Conservation (phyloP, 2,113 vertebrate genomes). For the Corythaeola cristata region DNA sequence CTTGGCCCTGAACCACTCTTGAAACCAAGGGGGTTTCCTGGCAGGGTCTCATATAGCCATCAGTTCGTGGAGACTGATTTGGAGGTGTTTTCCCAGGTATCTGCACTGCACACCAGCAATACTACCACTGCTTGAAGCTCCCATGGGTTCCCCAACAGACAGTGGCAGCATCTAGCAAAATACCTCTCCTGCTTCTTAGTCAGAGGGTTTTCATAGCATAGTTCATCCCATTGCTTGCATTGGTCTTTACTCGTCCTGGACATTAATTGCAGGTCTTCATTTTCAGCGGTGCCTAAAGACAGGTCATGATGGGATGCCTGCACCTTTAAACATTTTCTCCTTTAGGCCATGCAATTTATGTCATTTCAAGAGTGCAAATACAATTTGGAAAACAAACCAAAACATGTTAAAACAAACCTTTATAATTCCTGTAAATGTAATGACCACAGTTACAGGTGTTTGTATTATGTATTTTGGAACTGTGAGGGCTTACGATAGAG, state of each 20-base stretch:
- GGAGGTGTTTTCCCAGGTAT: background rate
- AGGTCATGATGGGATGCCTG: background rate
- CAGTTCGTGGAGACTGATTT: background rate
- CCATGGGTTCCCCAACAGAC: accelerated
- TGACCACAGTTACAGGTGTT: background rate
- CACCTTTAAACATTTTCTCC: background rate
- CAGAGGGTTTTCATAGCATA: background rate
- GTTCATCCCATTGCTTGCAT: background rate
- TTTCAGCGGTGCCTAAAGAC: background rate
- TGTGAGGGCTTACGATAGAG: background rate
- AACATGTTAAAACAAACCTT: background rate
- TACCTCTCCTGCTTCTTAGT: background rate
- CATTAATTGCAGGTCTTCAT: background rate
- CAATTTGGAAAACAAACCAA: background rate
- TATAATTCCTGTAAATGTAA: background rate
- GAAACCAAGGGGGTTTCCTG: background rate
- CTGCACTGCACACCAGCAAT: background rate
- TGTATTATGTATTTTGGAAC: slow-evolving; percentile 16
- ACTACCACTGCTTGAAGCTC: accelerated
- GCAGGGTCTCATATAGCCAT: background rate
- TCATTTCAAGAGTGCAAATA: background rate
- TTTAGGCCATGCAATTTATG: background rate
- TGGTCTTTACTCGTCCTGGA: background rate
- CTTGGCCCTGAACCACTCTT: background rate
- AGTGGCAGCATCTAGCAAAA: background rate